Evolutionary conservation across 2,797 vertebrate genomes (phyloP).

Genomic region (Leptodactylus fallax): DNA sequence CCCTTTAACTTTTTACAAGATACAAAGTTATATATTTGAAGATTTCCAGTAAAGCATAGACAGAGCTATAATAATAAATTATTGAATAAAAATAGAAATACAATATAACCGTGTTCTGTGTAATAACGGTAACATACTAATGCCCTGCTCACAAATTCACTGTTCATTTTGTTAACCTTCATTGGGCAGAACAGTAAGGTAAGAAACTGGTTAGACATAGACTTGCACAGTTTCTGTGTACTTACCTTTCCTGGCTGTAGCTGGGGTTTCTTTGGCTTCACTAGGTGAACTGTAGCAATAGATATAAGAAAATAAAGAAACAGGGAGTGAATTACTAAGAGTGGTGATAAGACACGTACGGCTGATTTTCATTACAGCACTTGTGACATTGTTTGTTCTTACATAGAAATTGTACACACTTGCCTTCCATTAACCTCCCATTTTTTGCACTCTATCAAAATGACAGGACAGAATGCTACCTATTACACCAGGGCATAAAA

Average conservation of each 20-base stretch:
- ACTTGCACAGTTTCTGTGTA: background rate
- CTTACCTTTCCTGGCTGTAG: background rate
- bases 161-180: background rate
- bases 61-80: background rate
- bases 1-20: no score
- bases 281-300: background rate
- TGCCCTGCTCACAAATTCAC: background rate
- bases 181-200: background rate
- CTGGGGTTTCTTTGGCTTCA: background rate
- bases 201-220: background rate
- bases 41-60: no score
- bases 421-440: background rate
- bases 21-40: background rate
- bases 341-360: background rate
- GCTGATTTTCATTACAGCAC: background rate
- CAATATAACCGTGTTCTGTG: no score
- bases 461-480: background rate
- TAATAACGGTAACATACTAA: no score
- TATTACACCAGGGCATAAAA: background rate
- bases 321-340: background rate
- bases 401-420: background rate
- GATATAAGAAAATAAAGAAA: conserved; percentile 9
- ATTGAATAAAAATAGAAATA: background rate
- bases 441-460: background rate
- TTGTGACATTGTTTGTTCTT: background rate